Evolutionary conservation across 2,888 invertebrate species (phyloP).

Genomic region (Agrochola circellaris): DNA sequence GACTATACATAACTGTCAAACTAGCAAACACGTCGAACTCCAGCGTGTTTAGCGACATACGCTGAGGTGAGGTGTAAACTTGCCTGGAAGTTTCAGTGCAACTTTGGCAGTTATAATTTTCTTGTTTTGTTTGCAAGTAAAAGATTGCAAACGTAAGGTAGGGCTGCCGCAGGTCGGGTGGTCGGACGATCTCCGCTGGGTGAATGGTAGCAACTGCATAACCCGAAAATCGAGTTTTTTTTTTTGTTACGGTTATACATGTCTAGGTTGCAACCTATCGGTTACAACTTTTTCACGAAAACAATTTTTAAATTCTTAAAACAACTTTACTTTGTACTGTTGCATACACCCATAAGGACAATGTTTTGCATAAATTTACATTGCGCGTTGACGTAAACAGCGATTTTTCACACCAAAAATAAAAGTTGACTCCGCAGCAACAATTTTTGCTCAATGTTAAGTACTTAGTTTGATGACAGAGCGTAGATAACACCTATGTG

Average conservation of each 20-base stretch:
- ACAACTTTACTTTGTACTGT: no score
- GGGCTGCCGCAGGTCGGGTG: no score
- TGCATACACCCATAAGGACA: neutral
- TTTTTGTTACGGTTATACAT: no score
- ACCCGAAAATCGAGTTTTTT: accelerated
- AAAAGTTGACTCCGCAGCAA: neutral
- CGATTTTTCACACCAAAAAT: neutral
- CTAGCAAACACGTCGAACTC: neutral
- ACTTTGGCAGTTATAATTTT: slow-evolving; percentile 7
- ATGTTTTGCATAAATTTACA: no score
- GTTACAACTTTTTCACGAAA: neutral
- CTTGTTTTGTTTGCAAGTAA: neutral
- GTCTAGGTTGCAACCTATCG: no score
- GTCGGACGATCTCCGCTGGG: neutral
- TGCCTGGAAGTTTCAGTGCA: neutral
- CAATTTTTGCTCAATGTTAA: neutral
- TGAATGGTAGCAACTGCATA: neutral
- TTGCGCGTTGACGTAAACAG: neutral
- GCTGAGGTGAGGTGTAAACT: neutral
- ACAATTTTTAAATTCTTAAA: neutral
- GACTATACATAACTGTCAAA: slow-evolving; percentile 9
- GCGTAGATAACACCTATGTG: no score
- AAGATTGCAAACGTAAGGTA: neutral
- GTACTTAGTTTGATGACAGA: neutral
- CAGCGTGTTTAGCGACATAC: neutral